Percentiles rank a stretch among this genome's conserved stretches.
Evolutionary conservation across 64 coral and sea anemone genomes (phyloP).

Genomic region (Dendrophyllia cribrosa): DNA sequence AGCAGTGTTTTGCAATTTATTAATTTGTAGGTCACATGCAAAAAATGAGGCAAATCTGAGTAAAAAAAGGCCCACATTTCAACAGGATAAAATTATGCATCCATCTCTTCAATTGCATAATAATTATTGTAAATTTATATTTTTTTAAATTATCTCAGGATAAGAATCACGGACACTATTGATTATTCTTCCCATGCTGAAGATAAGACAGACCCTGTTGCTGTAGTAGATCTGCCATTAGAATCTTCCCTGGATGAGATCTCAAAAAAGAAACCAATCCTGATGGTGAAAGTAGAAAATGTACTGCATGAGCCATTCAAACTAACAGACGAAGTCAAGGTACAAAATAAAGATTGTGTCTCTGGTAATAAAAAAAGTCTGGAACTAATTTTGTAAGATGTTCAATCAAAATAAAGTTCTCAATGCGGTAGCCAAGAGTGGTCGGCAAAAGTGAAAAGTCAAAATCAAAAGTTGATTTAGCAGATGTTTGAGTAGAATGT

Average conservation of each 20-base stretch:
- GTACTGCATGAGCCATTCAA: conserved; percentile 94
- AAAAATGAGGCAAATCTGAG: no score
- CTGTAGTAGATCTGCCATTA: background rate
- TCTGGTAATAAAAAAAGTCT: background rate
- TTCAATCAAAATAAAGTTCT: background rate
- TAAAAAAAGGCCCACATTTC: no score
- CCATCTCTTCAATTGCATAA: background rate
- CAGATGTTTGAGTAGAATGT: no score
- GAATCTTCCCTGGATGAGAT: background rate
- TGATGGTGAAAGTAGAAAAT: conserved; percentile 98
- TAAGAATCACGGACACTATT: conserved; percentile 68
- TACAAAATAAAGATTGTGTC: background rate
- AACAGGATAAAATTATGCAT: no score
- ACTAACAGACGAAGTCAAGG: conserved; percentile 94
- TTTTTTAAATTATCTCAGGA: conserved; percentile 53
- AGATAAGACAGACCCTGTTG: background rate
- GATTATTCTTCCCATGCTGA: conserved; percentile 58
- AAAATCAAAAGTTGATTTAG: no score
- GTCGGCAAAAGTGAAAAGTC: no score
- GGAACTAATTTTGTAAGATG: background rate
- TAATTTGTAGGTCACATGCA: no score
- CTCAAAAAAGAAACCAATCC: conserved; percentile 46
- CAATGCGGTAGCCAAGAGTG: no score
- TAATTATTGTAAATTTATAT: background rate
- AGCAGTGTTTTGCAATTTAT: no score